These are phyloP conservation scores for Nanorana parkeri DNA, from an alignment of 2,113 vertebrate genomes.

Conservation along the genomic window DNA sequence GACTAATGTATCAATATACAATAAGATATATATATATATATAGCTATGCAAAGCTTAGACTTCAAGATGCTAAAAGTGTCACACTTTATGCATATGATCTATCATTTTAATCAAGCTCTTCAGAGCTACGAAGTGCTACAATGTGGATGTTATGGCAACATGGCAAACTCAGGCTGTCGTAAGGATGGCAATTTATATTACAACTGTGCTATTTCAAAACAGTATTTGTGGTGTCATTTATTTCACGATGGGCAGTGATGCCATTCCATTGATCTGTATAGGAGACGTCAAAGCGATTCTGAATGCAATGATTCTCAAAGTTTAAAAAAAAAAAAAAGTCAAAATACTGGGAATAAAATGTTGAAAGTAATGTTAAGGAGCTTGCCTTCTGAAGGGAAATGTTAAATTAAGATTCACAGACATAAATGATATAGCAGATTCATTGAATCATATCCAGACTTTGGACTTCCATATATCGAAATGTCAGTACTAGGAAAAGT, in stretches of 20 bases:
- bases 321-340: not conserved
- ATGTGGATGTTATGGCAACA: slow-evolving; percentile 45
- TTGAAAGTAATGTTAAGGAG: too few relatives aligned
- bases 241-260: not conserved
- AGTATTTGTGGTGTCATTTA: not conserved
- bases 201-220: not conserved
- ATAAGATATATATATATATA: slow-evolving; percentile 1
- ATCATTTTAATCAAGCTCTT: slow-evolving; percentile 47
- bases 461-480: too few relatives aligned
- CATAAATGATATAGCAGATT: too few relatives aligned
- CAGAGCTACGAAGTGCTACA: slow-evolving; percentile 26
- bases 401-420: too few relatives aligned
- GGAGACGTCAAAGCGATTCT: not conserved
- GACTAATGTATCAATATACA: not conserved
- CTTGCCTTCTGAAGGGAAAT: too few relatives aligned
- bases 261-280: not conserved
- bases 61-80: not conserved
- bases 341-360: too few relatives aligned
- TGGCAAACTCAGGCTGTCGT: slow-evolving; percentile 27
- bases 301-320: not conserved
- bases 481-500: too few relatives aligned
- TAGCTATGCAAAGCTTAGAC: not conserved
- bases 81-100: slow-evolving; percentile 43
- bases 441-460: too few relatives aligned
- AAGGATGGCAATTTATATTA: slow-evolving; percentile 35